Percentiles rank a stretch among this genome's conserved stretches.
Conservation (phyloP, 2,888 invertebrate species). For the Synergus itoensis region DNA sequence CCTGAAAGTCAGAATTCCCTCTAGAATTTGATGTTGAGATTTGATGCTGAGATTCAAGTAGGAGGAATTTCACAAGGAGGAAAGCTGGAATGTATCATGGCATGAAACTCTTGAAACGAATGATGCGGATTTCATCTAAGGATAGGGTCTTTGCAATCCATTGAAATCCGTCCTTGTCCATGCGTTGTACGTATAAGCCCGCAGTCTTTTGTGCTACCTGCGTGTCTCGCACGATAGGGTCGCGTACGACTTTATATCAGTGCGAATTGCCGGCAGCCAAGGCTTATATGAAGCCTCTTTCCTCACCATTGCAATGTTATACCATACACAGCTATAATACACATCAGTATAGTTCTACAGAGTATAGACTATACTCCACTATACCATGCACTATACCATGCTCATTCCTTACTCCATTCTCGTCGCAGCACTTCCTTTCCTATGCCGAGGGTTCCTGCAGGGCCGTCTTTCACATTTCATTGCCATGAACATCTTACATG, state of each 20-base stretch:
- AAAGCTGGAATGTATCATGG: background rate
- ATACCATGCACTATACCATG: slow-evolving; percentile 21
- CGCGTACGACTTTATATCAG: slow-evolving; percentile 51
- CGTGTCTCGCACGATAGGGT: slow-evolving; percentile 15
- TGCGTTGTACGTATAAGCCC: background rate
- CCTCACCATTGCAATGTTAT: background rate
- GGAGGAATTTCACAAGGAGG: background rate
- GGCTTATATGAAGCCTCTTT: slow-evolving; percentile 55
- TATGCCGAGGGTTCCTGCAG: slow-evolving; percentile 35
- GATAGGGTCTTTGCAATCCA: slow-evolving; percentile 23
- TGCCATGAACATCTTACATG: slow-evolving; percentile 27
- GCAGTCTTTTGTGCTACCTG: slow-evolving; percentile 24
- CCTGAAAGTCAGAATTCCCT: background rate
- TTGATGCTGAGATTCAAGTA: background rate
- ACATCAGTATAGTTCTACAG: slow-evolving; percentile 6
- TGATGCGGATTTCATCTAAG: slow-evolving; percentile 12
- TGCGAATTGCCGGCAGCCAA: slow-evolving; percentile 55
- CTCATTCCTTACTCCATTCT: slow-evolving; percentile 38
- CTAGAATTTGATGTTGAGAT: background rate
- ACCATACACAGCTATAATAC: background rate
- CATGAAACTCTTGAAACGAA: slow-evolving; percentile 21
- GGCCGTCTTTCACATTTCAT: slow-evolving; percentile 36
- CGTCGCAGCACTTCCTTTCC: slow-evolving; percentile 29
- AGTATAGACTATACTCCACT: slow-evolving; percentile 6
- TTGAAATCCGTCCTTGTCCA: slow-evolving; percentile 27